Conservation (phyloP, 2,113 vertebrate species). For the Mormoops blainvillei region DNA sequence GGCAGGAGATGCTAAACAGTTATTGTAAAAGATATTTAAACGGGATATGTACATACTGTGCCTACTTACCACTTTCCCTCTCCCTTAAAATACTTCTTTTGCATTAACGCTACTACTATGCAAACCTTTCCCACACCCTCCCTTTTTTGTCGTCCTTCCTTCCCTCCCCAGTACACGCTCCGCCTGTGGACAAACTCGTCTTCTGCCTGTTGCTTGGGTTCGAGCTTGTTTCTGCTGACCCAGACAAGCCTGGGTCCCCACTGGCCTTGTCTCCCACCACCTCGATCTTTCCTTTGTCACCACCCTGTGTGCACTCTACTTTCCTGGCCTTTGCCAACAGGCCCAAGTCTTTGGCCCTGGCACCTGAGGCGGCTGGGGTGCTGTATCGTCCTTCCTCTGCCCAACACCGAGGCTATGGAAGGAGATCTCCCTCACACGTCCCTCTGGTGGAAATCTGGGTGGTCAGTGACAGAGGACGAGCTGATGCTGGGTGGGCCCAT, state of each 20-base stretch:
- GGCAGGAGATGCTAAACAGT: background rate
- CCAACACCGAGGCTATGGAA: background rate
- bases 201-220: background rate
- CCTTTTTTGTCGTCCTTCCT: background rate
- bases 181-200: rapidly evolving
- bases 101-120: background rate
- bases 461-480: background rate
- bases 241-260: background rate
- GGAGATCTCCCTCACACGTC: background rate
- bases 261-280: background rate
- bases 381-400: background rate
- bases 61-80: background rate
- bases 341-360: background rate
- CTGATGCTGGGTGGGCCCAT: rapidly evolving
- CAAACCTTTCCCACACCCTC: background rate
- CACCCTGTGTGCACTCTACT: background rate
- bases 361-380: rapidly evolving
- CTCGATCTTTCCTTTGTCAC: background rate
- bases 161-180: background rate
- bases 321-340: background rate
- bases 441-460: background rate
- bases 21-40: background rate
- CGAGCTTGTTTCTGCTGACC: background rate
- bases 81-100: background rate
- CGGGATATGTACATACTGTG: background rate